Base-by-base conservation (phyloP, 2,113 vertebrate genomes). In the Oncorhynchus mykiss region DNA sequence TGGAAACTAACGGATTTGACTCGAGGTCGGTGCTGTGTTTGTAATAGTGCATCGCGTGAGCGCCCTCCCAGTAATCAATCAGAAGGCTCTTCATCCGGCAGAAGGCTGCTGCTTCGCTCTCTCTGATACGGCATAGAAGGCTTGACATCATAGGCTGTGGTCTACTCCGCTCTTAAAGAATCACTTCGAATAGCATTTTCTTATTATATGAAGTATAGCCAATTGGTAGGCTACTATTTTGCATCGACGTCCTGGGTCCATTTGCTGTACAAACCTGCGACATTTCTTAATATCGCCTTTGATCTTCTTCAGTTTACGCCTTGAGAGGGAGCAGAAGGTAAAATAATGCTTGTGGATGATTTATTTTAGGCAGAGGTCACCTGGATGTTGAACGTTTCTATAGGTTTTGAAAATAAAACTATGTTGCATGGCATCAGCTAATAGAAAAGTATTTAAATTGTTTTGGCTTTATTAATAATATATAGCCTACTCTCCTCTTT, bases 301-400 rank as follows among this genome's bases (percentile, higher is more conserved):
- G 66, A 34, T 34, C 8, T 68, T 34, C 67, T 68, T 68, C 67
- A 34, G 9, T 68, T 39, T 39, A 22, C 29, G 29, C 31, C 67
- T 68, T 34, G 16, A 68, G 6, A 68, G 29, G 67, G 27, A 68
- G 29, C 29, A 7, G 67, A 68, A 68, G 67, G 67, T 68, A 68
- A 68, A 27, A 34, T 14, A 45, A 68, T 20, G 31, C 67, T 20
- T n/a, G 31, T 39, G 65, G 4, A 68, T 68, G 0, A 34, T 34
- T 68, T 34, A 34, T 68, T 68, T 45, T 68, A 68, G 16, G 67
- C 31, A 68, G 29, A 18, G 51, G 39, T 57, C 54, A 20, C 9
- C 14, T 57, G 54, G n/a, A n/a, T 62, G 59, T 62, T 22, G 20
- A 13, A 62, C 2, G 59, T 62, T 62, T 20, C 6, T 6, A 4